Evolutionary conservation across 2,888 invertebrate species (phyloP), one percentile per base, ranked within the genome.

Genomic region (Caenorhabditis sulstoni): DNA sequence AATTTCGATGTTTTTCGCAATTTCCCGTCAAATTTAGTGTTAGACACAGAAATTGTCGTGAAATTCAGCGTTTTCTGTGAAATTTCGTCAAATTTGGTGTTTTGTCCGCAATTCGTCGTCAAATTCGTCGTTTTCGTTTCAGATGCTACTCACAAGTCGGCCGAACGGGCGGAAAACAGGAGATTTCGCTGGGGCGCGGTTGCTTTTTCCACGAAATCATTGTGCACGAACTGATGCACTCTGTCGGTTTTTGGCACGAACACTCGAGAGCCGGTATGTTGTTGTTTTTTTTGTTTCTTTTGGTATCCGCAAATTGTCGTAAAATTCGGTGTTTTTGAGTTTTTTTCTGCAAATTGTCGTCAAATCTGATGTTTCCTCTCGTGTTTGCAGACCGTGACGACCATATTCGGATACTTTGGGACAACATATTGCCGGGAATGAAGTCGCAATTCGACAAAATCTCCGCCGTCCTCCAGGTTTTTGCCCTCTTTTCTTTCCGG

Each of bases 401-500:
- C 23, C 91, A 90, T 76, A 91, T 92, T 50, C 85, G 81, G 5
- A 90, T 91, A 39, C 84, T 89, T 22, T 88, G 87, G 85, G 88
- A 87, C 49, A 91, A 91, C 77, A 90, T 91, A 64, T 82, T 91
- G 58, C 87, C 87, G 49, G 90, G 90, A 29, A 88, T 90, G 89
- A 86, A 87, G 73, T 86, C 86, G 7, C 90, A 90, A 58, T 90
- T 90, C 70, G 89, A 90, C 75, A 88, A 85, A 58, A 84, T 88
- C 8, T 82, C 85, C 0, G 85, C 84, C 1, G 82, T 83, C 5
- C 65, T 85, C 0, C 85, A 85, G 66, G 85, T 79, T 41, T 29
- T 29, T 3, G 29, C 29, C 29, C 29, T 29, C 29, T 29, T 29
- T 29, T 29, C 4, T n/a, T n/a, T 5, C 29, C 29, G 29, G 29